phyloP scores from a whole-genome alignment of 2,113 vertebrate species.

The Aphelocoma coerulescens region DNA sequence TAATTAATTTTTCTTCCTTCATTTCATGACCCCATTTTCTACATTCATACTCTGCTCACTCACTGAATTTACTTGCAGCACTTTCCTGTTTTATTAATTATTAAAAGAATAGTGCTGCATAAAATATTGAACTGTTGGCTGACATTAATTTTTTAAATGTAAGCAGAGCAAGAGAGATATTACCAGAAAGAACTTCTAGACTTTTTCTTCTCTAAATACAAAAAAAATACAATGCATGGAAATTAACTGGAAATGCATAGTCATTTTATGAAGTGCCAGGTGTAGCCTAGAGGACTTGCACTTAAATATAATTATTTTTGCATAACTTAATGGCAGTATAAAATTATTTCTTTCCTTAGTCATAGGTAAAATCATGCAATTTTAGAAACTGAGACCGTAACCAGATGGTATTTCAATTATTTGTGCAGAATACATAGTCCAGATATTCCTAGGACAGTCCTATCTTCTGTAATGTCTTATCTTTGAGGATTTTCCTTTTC shows the following conservation, averaged over 20 bases:
- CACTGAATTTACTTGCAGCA: slow-evolving; percentile 53
- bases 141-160: slow-evolving; percentile 60
- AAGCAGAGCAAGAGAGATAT: slow-evolving; percentile 26
- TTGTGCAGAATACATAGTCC: neutral
- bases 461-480: neutral
- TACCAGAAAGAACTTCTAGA: slow-evolving; percentile 22
- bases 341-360: neutral
- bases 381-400: neutral
- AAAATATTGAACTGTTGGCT: slow-evolving; percentile 65
- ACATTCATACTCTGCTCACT: neutral
- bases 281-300: neutral
- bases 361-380: neutral
- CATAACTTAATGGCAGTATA: neutral
- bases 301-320: neutral
- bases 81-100: slow-evolving; percentile 60
- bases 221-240: neutral
- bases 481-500: neutral
- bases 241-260: neutral
- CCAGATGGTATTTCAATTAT: neutral
- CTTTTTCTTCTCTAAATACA: neutral
- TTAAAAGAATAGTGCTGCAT: slow-evolving; percentile 66
- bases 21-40: slow-evolving; percentile 32
- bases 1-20: slow-evolving; percentile 63
- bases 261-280: neutral
- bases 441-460: neutral